Percentiles rank a stretch among this genome's conserved stretches.
Conservation (phyloP, 1,140 invertebrate species). For the Sitophilus oryzae region DNA sequence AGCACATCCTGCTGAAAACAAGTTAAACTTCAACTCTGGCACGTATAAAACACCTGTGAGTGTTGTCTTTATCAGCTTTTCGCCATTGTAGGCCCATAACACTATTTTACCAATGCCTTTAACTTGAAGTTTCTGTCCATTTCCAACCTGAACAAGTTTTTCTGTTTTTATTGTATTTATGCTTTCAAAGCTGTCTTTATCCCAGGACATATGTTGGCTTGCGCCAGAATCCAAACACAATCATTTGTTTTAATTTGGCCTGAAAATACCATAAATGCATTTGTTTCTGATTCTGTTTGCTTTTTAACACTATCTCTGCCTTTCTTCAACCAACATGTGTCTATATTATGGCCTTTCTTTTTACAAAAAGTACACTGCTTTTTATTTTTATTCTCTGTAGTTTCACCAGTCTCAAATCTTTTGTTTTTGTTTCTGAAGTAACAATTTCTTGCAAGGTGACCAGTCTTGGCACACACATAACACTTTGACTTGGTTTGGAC, state of each 20-base stretch:
- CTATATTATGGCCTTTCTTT: too few relatives aligned
- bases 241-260: too few relatives aligned
- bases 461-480: neutral
- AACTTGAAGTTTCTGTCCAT: neutral
- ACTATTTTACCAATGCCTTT: neutral
- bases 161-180: neutral
- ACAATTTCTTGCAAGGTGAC: constrained; percentile 6
- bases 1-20: constrained; percentile 2
- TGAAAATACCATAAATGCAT: too few relatives aligned
- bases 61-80: neutral
- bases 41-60: constrained; percentile 4
- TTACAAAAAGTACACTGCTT: too few relatives aligned
- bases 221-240: constrained; percentile 3
- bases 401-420: too few relatives aligned
- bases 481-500: constrained; percentile 1
- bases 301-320: too few relatives aligned
- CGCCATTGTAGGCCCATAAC: neutral
- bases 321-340: too few relatives aligned
- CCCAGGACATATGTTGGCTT: neutral
- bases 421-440: constrained; percentile 4
- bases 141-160: neutral
- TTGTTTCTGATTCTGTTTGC: too few relatives aligned
- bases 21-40: constrained; percentile 6
- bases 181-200: neutral
- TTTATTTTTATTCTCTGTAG: too few relatives aligned